Evolutionary conservation across 2,113 vertebrate genomes (phyloP).

Genomic region (Apodemus speciosus): DNA sequence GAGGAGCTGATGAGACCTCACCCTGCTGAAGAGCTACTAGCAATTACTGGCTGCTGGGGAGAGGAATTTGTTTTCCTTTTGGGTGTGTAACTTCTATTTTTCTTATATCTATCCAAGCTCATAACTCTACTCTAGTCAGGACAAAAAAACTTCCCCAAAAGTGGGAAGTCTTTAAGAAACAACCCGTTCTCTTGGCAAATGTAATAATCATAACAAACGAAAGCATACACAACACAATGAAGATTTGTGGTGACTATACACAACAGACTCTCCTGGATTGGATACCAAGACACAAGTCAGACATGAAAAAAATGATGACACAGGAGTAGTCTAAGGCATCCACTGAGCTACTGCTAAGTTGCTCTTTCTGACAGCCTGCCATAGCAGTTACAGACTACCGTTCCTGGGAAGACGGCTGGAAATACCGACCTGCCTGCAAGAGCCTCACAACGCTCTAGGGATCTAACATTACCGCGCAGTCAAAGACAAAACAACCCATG

Average conservation of each 20-base stretch:
- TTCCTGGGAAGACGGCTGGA: not conserved
- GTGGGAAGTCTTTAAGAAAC: not conserved
- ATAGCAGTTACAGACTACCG: not conserved
- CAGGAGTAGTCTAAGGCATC: not conserved
- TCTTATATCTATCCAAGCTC: not conserved
- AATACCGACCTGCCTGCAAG: not conserved
- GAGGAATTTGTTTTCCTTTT: not conserved
- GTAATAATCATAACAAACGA: not conserved
- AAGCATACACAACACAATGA: not conserved
- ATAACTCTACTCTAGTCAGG: not conserved
- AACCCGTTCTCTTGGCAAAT: not conserved
- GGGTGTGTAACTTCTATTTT: not conserved
- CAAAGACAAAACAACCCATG: not conserved
- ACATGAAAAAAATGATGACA: not conserved
- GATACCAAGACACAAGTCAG: not conserved
- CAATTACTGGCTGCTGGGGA: not conserved
- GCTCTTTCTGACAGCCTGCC: not conserved
- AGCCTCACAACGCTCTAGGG: not conserved
- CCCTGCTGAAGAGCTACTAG: not conserved
- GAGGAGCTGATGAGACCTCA: not conserved
- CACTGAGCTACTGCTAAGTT: not conserved
- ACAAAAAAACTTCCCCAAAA: not conserved
- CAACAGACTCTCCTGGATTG: not conserved
- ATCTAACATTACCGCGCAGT: not conserved
- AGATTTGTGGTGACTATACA: not conserved